Evolutionary conservation across 2,113 vertebrate species (phyloP).

Genomic region (Aleadryas rufinucha): DNA sequence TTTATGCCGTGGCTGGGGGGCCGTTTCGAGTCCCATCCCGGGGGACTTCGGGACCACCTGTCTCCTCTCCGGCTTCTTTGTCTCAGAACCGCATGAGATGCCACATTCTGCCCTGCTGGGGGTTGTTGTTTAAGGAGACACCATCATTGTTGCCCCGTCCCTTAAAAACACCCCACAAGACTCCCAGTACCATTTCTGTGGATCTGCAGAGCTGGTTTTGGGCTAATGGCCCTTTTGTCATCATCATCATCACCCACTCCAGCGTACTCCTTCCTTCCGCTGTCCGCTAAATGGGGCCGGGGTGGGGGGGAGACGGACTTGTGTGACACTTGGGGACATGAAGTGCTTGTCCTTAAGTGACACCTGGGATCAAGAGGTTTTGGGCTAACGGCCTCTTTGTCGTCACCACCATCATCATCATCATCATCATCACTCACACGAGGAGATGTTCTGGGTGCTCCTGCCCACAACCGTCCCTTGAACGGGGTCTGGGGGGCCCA

Average conservation of each 20-base stretch:
- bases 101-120: accelerated
- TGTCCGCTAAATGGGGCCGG: not conserved
- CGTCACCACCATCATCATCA: not conserved
- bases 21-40: accelerated
- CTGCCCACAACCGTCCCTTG: not conserved
- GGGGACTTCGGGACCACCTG: not conserved
- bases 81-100: accelerated
- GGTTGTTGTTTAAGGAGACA: not conserved
- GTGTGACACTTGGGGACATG: not conserved
- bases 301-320: accelerated
- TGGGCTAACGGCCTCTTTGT: not conserved
- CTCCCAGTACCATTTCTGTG: accelerated
- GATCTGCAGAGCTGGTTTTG: not conserved
- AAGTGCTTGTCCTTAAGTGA: not conserved
- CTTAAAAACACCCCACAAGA: not conserved
- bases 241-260: not conserved
- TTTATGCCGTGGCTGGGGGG: not conserved
- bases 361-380: not conserved
- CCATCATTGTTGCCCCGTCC: not conserved
- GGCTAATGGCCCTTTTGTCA: not conserved
- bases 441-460: not conserved
- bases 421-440: not conserved
- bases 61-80: not conserved
- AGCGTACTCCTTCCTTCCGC: not conserved
- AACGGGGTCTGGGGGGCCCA: not conserved